Evolutionary conservation across 2,113 vertebrate species (phyloP).

Genomic region (Gavia stellata): DNA sequence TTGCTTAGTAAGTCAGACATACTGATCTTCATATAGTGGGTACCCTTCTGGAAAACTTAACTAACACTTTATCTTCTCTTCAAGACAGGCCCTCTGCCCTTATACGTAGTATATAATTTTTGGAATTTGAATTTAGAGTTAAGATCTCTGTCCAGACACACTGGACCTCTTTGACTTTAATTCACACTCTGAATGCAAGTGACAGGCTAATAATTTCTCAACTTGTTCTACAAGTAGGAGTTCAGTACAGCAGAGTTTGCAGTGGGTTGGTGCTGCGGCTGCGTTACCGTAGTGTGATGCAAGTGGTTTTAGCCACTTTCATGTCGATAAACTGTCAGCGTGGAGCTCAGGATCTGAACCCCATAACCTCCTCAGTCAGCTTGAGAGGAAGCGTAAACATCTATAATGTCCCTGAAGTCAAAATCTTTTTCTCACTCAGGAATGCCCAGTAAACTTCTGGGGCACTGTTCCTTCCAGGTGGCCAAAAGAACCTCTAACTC

Average conservation of each 20-base stretch:
- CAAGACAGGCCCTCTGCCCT: not conserved
- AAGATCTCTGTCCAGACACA: not conserved
- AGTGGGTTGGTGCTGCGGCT: not conserved
- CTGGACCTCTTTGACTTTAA: not conserved
- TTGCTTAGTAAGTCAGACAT: conserved; percentile 32
- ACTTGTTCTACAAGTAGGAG: not conserved
- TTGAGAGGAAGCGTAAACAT: not conserved
- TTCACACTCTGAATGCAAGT: not conserved
- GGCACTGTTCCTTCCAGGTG: not conserved
- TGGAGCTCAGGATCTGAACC: not conserved
- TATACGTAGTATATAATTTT: not conserved
- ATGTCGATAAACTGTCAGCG: not conserved
- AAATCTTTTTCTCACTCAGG: not conserved
- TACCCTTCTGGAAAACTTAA: not conserved
- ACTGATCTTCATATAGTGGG: not conserved
- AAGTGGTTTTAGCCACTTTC: not conserved
- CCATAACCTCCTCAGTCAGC: not conserved
- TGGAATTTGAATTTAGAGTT: not conserved
- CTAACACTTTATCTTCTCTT: conserved; percentile 6
- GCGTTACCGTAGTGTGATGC: accelerated
- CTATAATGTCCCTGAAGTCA: not conserved
- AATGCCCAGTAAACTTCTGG: not conserved
- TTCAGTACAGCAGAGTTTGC: not conserved
- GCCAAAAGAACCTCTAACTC: not conserved
- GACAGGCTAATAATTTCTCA: not conserved